Base-by-base conservation (phyloP, 1,140 invertebrate genomes). In the Capitella teleta region DNA sequence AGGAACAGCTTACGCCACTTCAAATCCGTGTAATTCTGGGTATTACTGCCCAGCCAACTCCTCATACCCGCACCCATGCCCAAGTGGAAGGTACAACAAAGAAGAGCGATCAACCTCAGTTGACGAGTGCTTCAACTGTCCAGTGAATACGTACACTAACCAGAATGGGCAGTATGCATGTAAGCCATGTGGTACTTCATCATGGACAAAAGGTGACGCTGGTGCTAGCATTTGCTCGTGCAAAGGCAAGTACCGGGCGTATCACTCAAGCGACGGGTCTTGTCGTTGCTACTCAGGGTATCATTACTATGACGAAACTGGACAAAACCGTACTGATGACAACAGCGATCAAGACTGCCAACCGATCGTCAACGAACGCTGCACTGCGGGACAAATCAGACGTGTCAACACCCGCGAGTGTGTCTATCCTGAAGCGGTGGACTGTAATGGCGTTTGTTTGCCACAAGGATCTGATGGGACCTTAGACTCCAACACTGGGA, bases 41-140 rank as follows among this genome's bases (percentile, higher is more conserved):
- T 63, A 57, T 12, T 69, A 66, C 51, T 69, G 67, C 44, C 67
- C 67, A 16, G 16, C 51, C 18, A 60, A 59, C 14, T 60, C 62
- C 1, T 47, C 54, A 12, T 21, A 44, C 18, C 50, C 57, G 4
- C 55, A 48, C 0, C 54, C 61, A 3, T 69, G 67, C 48, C 63
- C 62, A 6, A n/a, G 37, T 14, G 67, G 63, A 32, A 54, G 48
- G 32, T 62, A 61, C 47, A 63, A 63, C 4, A 62, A 56, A 21
- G 42, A 51, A 16, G 26, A 40, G 14, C 16, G 51, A 49, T 55
- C 62, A 37, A 52, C 43, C 21, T 49, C 51, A 16, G 57, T 50
- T 16, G 49, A 38, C 5, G 56, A 67, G n/a, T 69, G 67, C 50
- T 24, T 34, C 3, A 24, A 36, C 2, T 69, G 67, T 54, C 55